Conservation (phyloP, 1,140 invertebrate species). For the Littorina saxatilis region DNA sequence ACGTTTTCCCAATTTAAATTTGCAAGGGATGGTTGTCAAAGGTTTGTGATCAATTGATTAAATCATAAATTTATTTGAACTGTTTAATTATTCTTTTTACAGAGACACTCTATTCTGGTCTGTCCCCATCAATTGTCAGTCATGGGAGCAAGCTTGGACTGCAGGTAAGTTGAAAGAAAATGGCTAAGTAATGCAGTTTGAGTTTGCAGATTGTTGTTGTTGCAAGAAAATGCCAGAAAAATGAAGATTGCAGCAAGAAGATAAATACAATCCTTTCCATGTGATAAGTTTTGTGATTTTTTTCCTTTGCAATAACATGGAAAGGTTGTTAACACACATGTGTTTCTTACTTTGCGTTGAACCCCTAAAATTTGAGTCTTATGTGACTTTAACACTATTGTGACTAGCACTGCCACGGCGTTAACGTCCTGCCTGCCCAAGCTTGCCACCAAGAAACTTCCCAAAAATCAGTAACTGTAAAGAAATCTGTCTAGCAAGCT, state of each 20-base stretch:
- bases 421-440: no score
- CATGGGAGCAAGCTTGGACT: conserved; percentile 21
- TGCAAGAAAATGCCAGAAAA: neutral
- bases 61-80: no score
- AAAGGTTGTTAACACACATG: neutral
- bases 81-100: neutral
- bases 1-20: no score
- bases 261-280: neutral
- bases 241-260: neutral
- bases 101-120: conserved; percentile 18
- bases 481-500: no score
- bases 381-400: no score
- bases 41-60: no score
- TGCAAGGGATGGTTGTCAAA: no score
- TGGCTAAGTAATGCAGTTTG: neutral
- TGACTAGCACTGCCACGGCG: no score
- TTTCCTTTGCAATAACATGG: neutral
- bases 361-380: no score
- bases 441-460: no score
- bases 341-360: no score
- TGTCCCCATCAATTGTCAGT: neutral
- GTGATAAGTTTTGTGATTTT: neutral
- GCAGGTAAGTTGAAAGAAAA: neutral
- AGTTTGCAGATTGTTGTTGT: neutral
- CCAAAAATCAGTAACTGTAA: no score